phyloP scores from a whole-genome alignment of 2,888 invertebrate genomes.

The Chelonus formosanus region DNA sequence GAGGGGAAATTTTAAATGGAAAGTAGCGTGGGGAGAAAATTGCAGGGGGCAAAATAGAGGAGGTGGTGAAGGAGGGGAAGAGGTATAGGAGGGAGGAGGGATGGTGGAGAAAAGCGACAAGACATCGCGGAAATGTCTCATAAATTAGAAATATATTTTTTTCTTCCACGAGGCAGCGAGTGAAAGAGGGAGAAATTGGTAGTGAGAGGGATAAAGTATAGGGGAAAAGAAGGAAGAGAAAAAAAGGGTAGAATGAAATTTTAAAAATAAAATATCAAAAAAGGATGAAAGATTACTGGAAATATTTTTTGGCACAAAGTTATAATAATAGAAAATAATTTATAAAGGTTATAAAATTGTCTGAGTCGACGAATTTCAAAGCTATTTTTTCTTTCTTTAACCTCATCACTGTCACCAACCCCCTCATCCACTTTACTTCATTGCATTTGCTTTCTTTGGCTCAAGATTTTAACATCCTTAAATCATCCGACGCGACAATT shows the following conservation, averaged over 20 bases:
- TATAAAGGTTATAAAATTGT: slow-evolving; percentile 12
- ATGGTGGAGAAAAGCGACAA: neutral
- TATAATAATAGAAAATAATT: neutral
- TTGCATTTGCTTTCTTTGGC: too few species aligned
- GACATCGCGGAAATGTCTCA: neutral
- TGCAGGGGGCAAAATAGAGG: neutral
- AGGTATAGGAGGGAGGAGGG: slow-evolving; percentile 18
- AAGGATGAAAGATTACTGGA: neutral
- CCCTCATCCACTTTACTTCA: too few species aligned
- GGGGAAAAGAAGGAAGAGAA: neutral
- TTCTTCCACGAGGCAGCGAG: neutral
- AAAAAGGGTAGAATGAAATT: slow-evolving; percentile 4
- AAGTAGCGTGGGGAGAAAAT: neutral
- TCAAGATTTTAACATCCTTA: too few species aligned
- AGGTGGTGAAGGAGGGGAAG: slow-evolving; percentile 8
- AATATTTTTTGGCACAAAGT: slow-evolving; percentile 5
- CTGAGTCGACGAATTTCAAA: neutral
- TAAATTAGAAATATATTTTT: neutral
- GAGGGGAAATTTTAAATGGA: too few species aligned
- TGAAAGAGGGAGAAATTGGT: neutral
- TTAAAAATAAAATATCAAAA: neutral
- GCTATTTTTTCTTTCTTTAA: too few species aligned
- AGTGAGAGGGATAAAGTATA: too few species aligned
- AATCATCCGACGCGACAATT: too few species aligned
- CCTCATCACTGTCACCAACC: too few species aligned